Evolutionary conservation across 2,888 invertebrate genomes (phyloP).

Genomic region (Penaeus monodon): DNA sequence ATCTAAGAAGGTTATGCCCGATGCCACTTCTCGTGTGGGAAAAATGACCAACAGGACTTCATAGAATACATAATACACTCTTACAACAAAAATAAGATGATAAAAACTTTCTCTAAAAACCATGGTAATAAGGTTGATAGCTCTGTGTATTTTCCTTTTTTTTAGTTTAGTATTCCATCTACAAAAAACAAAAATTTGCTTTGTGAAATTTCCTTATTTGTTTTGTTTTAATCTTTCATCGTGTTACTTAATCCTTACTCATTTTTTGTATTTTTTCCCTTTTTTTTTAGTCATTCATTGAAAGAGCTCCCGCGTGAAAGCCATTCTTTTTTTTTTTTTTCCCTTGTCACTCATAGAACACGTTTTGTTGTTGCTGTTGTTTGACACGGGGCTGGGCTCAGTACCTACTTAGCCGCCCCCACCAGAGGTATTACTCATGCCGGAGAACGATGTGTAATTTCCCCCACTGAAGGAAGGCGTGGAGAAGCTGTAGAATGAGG

Average conservation of each 20-base stretch:
- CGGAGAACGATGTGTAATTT: conserved; percentile 55
- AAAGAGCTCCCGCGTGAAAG: no score
- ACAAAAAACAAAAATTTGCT: conserved; percentile 32
- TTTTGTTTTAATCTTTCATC: no score
- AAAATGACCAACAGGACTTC: conserved; percentile 50
- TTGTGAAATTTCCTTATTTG: no score
- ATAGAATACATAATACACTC: conserved; percentile 50
- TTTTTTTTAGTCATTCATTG: no score
- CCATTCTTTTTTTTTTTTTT: no score
- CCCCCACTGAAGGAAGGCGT: conserved; percentile 57
- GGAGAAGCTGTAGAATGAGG: conserved; percentile 57
- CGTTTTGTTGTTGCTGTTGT: not conserved
- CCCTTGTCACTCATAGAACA: conserved; percentile 45
- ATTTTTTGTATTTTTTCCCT: no score
- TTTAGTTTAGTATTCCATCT: conserved; percentile 39
- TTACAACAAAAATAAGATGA: conserved; percentile 37
- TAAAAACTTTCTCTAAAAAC: conserved; percentile 35
- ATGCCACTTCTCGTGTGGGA: conserved; percentile 46
- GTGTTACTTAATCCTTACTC: no score
- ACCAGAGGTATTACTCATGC: conserved; percentile 46
- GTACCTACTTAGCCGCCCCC: conserved; percentile 45
- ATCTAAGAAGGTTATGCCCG: conserved; percentile 41
- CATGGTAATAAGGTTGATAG: conserved; percentile 52
- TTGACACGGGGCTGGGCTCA: conserved; percentile 34
- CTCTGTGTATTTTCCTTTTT: conserved; percentile 46